Conservation (phyloP, 2,888 invertebrate genomes). For the Biston stratarius region DNA sequence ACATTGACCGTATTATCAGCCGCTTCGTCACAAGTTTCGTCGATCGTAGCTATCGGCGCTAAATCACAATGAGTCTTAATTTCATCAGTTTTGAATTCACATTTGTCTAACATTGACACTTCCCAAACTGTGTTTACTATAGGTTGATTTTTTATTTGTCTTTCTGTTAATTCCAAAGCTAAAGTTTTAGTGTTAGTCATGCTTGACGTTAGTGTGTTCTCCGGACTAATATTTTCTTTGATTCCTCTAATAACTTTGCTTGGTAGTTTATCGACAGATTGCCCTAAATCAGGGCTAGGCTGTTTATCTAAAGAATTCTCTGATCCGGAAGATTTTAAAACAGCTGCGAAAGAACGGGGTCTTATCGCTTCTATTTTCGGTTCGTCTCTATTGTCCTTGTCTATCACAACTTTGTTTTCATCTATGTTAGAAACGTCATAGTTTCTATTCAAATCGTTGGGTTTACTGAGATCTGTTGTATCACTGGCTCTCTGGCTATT, state of each 20-base stretch:
- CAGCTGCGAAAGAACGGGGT: conserved; percentile 78
- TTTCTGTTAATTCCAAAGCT: conserved; percentile 68
- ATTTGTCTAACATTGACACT: conserved; percentile 55
- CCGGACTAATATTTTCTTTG: conserved; percentile 88
- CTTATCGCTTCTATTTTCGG: conserved; percentile 62
- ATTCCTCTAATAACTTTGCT: conserved; percentile 86
- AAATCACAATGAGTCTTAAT: conserved; percentile 61
- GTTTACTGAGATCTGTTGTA: conserved; percentile 75
- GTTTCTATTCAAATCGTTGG: conserved; percentile 73
- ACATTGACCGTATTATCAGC: conserved; percentile 54
- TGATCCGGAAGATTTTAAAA: conserved; percentile 76
- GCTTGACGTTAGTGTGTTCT: conserved; percentile 83
- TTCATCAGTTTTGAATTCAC: conserved; percentile 61
- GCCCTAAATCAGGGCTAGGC: conserved; percentile 72
- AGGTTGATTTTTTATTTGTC: conserved; percentile 62
- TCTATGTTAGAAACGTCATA: conserved; percentile 48
- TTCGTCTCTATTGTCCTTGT: conserved; percentile 48
- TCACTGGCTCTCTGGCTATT: conserved; percentile 63
- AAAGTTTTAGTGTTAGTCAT: conserved; percentile 75
- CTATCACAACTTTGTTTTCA: conserved; percentile 37
- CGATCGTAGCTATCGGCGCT: conserved; percentile 79
- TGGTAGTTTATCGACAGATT: conserved; percentile 81
- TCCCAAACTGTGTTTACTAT: conserved; percentile 62
- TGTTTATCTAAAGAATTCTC: conserved; percentile 78
- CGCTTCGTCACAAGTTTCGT: conserved; percentile 71